Evolutionary conservation across 2,888 invertebrate species (phyloP), one percentile per base, ranked within the genome.

Genomic region (Flexamia atlantica): DNA sequence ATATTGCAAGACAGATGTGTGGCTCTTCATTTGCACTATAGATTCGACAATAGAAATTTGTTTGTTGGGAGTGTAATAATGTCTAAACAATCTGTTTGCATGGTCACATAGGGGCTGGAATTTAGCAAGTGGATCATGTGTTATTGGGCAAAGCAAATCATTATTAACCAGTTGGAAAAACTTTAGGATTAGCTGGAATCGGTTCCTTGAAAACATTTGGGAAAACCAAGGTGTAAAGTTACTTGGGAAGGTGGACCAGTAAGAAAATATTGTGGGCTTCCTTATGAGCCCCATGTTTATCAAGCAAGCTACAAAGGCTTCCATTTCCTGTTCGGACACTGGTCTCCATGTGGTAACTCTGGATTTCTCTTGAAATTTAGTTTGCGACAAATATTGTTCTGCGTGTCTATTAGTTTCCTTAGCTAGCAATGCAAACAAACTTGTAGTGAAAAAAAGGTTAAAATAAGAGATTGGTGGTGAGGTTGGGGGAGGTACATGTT

Each of bases 391-490:
- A 17, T 10, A 72, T 32, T 72, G 72, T 14, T 9, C 17, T 32
- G 32, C 30, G n/a, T 72, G 32, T 4, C 72, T 9, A 20, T 40
- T 72, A 30, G 72, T 72, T 72, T 72, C 72, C 17, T 3, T 72
- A 3, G 72, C 72, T 17, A 72, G 3, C 1, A 7, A 2, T 9
- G 32, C 5, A 72, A 72, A 72, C 2, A 72, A 14, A 2, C 7
- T 32, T 17, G 7, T 30, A 30, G 72, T 72, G 23, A 72, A 72
- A 72, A 72, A 72, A 4, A 72, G 32, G 32, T 72, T 32, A 72
- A 72, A 9, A 72, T 72, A 72, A 30, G 72, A 4, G 3, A 32
- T 4, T 32, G 72, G 72, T 3, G 17, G 17, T 32, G 32, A 72
- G 2, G 28, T 1, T 4, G 32, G 30, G 17, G 1, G 4, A 2